Percentiles rank a stretch among this genome's conserved stretches.
These are phyloP conservation scores for Zaprionus africanus DNA, from an alignment of 1,140 invertebrate species.

Conservation along the genomic window DNA sequence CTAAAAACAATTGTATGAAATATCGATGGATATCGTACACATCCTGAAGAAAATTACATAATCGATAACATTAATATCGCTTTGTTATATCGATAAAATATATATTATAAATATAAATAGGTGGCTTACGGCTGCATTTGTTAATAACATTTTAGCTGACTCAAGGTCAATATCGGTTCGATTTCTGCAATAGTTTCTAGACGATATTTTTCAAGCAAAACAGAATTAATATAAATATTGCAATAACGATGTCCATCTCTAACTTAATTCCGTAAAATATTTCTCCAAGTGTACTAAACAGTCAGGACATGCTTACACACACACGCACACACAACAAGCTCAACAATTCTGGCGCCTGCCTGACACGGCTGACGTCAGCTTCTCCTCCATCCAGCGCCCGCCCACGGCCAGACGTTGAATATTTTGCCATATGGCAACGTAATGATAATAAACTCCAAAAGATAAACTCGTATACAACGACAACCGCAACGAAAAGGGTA, in stretches of 20 bases:
- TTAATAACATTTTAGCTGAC: too few species aligned
- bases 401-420: constrained; percentile 53
- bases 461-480: constrained; percentile 63
- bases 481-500: not conserved
- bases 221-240: not conserved
- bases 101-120: too few species aligned
- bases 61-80: too few species aligned
- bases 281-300: constrained; percentile 17
- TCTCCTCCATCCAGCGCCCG: constrained; percentile 1
- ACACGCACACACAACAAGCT: constrained; percentile 36
- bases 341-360: constrained; percentile 68
- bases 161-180: too few species aligned
- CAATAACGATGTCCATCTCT: not conserved
- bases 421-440: constrained; percentile 80
- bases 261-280: not conserved
- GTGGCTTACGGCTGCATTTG: too few species aligned
- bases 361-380: constrained; percentile 67
- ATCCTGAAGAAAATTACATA: too few species aligned
- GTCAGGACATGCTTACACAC: constrained; percentile 4
- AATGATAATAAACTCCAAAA: constrained; percentile 84
- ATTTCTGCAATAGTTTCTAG: too few species aligned
- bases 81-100: not conserved
- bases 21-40: too few species aligned
- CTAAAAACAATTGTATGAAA: too few species aligned
- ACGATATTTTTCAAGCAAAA: too few species aligned